Base-by-base conservation (phyloP, 2,888 invertebrate genomes). In the Epirrhoe tristata region DNA sequence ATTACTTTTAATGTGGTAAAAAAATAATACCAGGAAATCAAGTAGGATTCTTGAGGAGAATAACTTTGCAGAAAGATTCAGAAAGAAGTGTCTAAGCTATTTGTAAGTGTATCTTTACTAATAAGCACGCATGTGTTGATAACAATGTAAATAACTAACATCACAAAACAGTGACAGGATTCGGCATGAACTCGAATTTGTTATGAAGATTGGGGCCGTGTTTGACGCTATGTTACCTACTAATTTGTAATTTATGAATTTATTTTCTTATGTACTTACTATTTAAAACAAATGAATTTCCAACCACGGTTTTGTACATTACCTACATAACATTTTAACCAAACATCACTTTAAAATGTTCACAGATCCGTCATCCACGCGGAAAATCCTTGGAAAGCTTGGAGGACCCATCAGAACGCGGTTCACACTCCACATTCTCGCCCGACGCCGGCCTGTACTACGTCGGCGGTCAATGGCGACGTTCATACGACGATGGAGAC, bases 401-500 rank as follows among this genome's bases (percentile, higher is more conserved):
- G 73, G 97, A 97, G 86, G 97, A 97, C 80, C 96, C 96, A 36
- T 95, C 94, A 54, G 96, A 96, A 78, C 90, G 96, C 73, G 90
- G 94, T 0, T 94, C 94, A 7, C 95, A 95, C 76, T 94, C 94
- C 58, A 95, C 95, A 1, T 95, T 95, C 80, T 94, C 94, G 0
- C 93, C 95, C 0, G 95, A 95, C 76, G 94, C 94, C 58, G 94
- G 89, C 3, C 85, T 94, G 53, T 95, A 94, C 84, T 94, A 95
- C 71, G 95, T 95, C 70, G 94, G 94, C 53, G 93, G 93, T 0
- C 94, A 95, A 72, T 96, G 96, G 96, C 94, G 96, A 80, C 94
- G 97, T 77, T 96, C 97, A 70, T 97, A 97, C 85, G 98, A 98
- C 85, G 98, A 98, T 83, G 98, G 98, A 16, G 98, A 98, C 86